These are phyloP conservation scores for Eudasyphora cyanicolor DNA, from an alignment of 2,888 invertebrate species.

Conservation along the genomic window DNA sequence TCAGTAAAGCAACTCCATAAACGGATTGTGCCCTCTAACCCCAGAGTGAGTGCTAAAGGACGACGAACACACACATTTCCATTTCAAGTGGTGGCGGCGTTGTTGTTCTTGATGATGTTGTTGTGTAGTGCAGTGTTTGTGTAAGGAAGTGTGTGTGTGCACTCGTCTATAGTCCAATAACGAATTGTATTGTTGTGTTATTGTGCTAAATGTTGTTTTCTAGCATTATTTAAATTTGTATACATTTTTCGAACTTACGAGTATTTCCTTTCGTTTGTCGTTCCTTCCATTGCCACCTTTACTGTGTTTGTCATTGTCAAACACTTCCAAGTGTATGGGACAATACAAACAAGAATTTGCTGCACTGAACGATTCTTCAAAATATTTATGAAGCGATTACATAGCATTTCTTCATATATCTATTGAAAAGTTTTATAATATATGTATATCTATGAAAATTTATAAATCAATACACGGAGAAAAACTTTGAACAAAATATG, in stretches of 20 bases:
- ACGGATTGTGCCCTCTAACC: constrained; percentile 4
- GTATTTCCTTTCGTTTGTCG: constrained; percentile 7
- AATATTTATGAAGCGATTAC: not conserved
- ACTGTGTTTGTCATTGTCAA: not conserved
- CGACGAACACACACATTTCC: not conserved
- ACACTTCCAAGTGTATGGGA: not conserved
- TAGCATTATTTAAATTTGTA: constrained; percentile 24
- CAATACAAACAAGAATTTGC: no score
- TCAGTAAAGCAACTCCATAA: not conserved
- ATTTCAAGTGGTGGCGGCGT: constrained; percentile 1
- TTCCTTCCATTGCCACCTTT: not conserved
- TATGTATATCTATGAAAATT: no score
- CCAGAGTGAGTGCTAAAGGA: not conserved
- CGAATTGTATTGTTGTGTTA: constrained; percentile 28
- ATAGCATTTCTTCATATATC: not conserved
- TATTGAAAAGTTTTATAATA: no score
- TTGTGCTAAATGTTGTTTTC: constrained; percentile 18
- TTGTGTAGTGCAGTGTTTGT: not conserved
- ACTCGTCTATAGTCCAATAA: constrained; percentile 1
- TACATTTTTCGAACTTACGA: constrained; percentile 16
- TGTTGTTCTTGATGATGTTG: not conserved
- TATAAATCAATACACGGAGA: no score
- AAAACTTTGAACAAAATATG: no score
- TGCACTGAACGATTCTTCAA: no score
- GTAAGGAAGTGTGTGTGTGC: not conserved